Base-by-base conservation (phyloP, 2,888 invertebrate genomes). In the Pegoplata infirma region DNA sequence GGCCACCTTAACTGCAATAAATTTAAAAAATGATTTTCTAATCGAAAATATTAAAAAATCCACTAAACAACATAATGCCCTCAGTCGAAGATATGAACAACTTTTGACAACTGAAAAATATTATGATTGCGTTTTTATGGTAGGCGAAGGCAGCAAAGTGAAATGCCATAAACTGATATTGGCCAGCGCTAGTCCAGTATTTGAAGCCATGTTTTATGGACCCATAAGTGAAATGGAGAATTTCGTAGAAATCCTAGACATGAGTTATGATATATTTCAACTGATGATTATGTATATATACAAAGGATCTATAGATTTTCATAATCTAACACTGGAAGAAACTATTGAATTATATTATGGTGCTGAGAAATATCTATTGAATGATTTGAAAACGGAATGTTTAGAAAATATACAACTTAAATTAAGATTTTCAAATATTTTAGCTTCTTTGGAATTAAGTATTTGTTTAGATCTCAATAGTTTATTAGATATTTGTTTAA, bases 191-290 rank as follows among this genome's bases (percentile, higher is more conserved):
- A 96, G 96, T 84, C 96, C 96, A 0, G 96, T 96, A 2, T 96
- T 96, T 85, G 96, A 96, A 86, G 95, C 95, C 5, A 96, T 96
- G 96, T 96, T 96, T 85, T 96, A 92, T 85, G 96, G 96, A 0
- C 94, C 94, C 3, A 80, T 89, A 73, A 83, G 86, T 25, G 84
- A 87, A 64, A 82, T 82, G 46, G 83, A 85, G 44, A 91, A 91
- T 81, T 92, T 92, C 44, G 89, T 90, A 21, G 86, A 85, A 74
- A 89, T 91, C 51, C 83, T 89, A 7, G 91, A 91, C 64, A 89
- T 90, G 63, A 88, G 88, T 68, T 84, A 87, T 1, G 86, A 88
- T 1, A 87, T 88, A n/a, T 90, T 91, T 77, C 84, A 88, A 51
- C 84, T 87, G 7, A 82, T 91, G 23, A 80, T 91, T 12, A 83